These are phyloP conservation scores for Drosophila ficusphila DNA, from an alignment of 1,140 invertebrate species.

Conservation along the genomic window DNA sequence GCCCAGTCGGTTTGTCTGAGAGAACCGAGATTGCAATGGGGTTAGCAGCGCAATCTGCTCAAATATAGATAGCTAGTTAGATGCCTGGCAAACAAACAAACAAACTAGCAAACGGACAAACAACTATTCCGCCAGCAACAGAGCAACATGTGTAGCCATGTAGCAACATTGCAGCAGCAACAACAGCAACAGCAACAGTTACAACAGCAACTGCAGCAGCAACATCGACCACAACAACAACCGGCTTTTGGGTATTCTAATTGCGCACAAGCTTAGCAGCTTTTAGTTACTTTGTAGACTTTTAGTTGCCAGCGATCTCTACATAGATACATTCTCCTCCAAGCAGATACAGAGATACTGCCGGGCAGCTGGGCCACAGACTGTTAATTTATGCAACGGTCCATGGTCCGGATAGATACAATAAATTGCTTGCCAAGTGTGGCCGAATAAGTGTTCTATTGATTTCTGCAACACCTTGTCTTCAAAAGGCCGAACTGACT, in stretches of 20 bases:
- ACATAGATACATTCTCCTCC: conserved; percentile 51
- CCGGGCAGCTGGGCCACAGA: conserved; percentile 26
- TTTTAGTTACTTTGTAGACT: conserved; percentile 81
- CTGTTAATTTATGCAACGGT: conserved; percentile 71
- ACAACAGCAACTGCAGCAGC: conserved; percentile 34
- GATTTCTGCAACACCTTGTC: conserved; percentile 78
- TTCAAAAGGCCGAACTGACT: conserved; percentile 63
- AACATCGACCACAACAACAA: conserved; percentile 37
- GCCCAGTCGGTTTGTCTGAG: conserved; percentile 70
- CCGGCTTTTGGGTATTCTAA: conserved; percentile 71
- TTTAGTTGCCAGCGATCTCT: conserved; percentile 70
- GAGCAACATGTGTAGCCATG: conserved; percentile 72
- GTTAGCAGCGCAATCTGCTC: conserved; percentile 81
- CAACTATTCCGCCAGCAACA: conserved; percentile 55
- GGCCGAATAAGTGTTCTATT: conserved; percentile 77
- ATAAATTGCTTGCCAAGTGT: conserved; percentile 71
- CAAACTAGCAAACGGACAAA: conserved; percentile 17
- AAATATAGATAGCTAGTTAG: conserved; percentile 82
- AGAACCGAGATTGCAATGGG: conserved; percentile 73
- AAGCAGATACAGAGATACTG: conserved; percentile 9
- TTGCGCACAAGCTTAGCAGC: conserved; percentile 80
- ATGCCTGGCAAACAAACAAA: conserved; percentile 47
- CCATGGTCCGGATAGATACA: conserved; percentile 40
- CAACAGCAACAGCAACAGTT: conserved; percentile 16
- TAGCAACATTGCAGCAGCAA: conserved; percentile 60